Evolutionary conservation across 2,797 vertebrate genomes (phyloP).

Genomic region (Hoplostethus mediterraneus): DNA sequence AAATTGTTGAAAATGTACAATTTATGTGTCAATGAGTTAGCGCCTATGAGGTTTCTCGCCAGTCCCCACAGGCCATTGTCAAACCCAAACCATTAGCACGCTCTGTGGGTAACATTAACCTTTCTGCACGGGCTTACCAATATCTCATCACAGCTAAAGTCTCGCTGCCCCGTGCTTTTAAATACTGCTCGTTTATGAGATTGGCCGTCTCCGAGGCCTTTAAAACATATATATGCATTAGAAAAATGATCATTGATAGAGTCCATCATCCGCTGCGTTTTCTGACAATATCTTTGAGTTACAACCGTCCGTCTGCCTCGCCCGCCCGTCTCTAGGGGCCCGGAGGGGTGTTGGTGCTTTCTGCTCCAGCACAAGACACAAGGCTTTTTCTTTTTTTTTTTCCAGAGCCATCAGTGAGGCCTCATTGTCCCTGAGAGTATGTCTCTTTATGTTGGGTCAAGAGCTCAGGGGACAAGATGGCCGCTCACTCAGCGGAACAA

Average conservation of each 20-base stretch:
- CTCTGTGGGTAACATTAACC: constrained; percentile 83
- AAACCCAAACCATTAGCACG: constrained; percentile 80
- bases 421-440: constrained; percentile 69
- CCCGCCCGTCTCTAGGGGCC: constrained; percentile 48
- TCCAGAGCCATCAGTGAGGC: constrained; percentile 43
- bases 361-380: constrained; percentile 29
- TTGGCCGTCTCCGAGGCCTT: constrained; percentile 70
- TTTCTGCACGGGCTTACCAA: constrained; percentile 80
- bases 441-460: constrained; percentile 72
- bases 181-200: constrained; percentile 72
- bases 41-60: constrained; percentile 66
- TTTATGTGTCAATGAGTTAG: constrained; percentile 82
- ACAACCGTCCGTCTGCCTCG: constrained; percentile 54
- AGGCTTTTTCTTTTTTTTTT: constrained; percentile 57
- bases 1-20: constrained; percentile 83
- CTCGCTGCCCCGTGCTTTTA: constrained; percentile 66
- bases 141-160: constrained; percentile 79
- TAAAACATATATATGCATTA: constrained; percentile 79
- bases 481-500: constrained; percentile 66
- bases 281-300: constrained; percentile 78
- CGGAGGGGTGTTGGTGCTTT: constrained; percentile 32
- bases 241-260: constrained; percentile 81
- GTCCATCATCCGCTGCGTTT: constrained; percentile 79
- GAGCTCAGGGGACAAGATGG: constrained; percentile 59
- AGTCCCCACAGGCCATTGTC: constrained; percentile 82